These are phyloP conservation scores for Datnioides undecimradiatus DNA, from an alignment of 2,113 vertebrate genomes.

Conservation along the genomic window DNA sequence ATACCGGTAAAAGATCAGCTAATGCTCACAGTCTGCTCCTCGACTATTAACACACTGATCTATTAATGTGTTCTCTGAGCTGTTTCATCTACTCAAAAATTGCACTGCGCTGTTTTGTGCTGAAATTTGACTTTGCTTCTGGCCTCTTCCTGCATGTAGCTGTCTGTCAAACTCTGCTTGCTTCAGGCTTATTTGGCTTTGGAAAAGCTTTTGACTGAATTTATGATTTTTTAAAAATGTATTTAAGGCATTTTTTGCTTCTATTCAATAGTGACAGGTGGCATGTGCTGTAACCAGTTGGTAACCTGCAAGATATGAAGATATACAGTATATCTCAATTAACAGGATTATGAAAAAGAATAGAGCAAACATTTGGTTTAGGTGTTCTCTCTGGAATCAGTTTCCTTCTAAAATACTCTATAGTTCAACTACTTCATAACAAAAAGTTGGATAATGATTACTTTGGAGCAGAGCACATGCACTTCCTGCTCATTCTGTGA, in stretches of 20 bases:
- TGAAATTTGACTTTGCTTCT: constrained; percentile 1
- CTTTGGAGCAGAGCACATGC: background rate
- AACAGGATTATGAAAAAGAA: background rate
- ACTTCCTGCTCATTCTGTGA: background rate
- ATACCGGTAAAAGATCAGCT: background rate
- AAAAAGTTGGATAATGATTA: background rate
- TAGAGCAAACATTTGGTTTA: background rate
- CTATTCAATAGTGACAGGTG: too few relatives aligned
- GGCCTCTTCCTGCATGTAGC: background rate
- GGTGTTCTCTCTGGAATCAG: background rate
- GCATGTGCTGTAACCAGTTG: too few relatives aligned
- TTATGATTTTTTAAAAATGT: constrained; percentile 15
- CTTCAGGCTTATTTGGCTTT: background rate
- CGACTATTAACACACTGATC: background rate
- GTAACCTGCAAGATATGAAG: too few relatives aligned
- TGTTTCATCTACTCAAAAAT: constrained; percentile 1
- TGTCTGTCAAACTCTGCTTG: background rate
- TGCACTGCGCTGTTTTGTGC: background rate
- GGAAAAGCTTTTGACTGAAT: background rate
- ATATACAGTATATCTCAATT: background rate
- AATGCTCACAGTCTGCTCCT: background rate
- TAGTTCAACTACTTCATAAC: too few relatives aligned
- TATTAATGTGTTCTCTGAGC: background rate
- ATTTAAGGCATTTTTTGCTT: background rate
- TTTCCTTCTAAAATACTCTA: background rate